Evolutionary conservation across 1,140 invertebrate genomes (phyloP).

Genomic region (Acromyrmex heyeri): DNA sequence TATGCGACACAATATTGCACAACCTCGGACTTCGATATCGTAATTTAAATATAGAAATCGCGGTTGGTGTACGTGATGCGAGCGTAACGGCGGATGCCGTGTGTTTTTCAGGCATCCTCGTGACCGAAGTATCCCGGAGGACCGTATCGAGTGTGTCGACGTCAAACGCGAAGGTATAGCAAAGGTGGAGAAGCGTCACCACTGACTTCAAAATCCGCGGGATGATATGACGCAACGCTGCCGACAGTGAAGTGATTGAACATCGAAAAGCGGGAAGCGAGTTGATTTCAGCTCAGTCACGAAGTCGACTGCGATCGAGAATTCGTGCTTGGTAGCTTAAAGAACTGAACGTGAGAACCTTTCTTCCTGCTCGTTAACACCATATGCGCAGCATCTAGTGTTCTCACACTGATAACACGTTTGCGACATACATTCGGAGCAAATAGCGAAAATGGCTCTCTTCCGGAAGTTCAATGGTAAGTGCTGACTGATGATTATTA

Average conservation of each 20-base stretch:
- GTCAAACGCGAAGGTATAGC: neutral
- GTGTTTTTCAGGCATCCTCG: constrained; percentile 57
- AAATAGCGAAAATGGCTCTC: constrained; percentile 66
- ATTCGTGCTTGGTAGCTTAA: neutral
- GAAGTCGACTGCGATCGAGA: constrained; percentile 14
- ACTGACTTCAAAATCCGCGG: neutral
- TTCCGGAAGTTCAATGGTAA: constrained; percentile 74
- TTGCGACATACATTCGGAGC: neutral
- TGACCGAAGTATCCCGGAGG: constrained; percentile 8
- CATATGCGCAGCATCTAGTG: neutral
- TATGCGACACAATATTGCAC: constrained; percentile 23
- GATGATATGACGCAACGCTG: constrained; percentile 56
- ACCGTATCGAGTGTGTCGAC: neutral
- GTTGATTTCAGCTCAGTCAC: constrained; percentile 16
- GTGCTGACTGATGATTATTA: constrained; percentile 38
- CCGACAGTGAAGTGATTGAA: constrained; percentile 42
- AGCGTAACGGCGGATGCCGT: constrained; percentile 10
- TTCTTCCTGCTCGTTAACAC: neutral
- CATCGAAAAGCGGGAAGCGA: constrained; percentile 13
- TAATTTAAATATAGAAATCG: constrained; percentile 68
- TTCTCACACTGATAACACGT: constrained; percentile 21
- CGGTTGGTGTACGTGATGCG: neutral
- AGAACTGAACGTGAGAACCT: neutral
- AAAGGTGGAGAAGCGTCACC: constrained; percentile 13
- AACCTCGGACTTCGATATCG: constrained; percentile 48